Evolutionary conservation across 2,113 vertebrate genomes (phyloP).

Genomic region (Melanotaenia duboulayi): DNA sequence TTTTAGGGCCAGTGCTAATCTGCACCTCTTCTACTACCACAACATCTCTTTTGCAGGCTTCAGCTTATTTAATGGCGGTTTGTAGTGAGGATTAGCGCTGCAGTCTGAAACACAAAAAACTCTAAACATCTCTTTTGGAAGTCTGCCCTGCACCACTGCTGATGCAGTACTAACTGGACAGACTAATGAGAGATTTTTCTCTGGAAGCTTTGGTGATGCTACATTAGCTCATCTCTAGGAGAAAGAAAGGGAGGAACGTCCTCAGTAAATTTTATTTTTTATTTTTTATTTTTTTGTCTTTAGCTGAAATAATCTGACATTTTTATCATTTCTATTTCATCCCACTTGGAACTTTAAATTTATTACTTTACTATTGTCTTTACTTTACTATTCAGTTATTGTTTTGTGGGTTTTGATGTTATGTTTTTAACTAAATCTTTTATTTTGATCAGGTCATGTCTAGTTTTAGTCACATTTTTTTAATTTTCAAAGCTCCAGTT

Average conservation of each 20-base stretch:
- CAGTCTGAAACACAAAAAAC: slow-evolving; percentile 60
- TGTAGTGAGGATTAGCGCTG: slow-evolving; percentile 62
- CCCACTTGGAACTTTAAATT: no score
- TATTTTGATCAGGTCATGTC: no score
- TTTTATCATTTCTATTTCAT: no score
- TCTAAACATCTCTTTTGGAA: slow-evolving; percentile 61
- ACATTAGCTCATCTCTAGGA: not conserved
- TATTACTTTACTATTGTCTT: no score
- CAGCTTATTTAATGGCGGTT: slow-evolving; percentile 59
- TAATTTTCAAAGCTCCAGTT: no score
- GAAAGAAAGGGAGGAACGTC: not conserved
- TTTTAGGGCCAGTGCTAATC: slow-evolving; percentile 10
- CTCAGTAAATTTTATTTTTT: no score
- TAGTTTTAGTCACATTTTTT: no score
- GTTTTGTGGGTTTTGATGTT: no score
- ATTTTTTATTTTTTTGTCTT: no score
- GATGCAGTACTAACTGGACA: slow-evolving; percentile 22
- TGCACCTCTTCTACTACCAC: slow-evolving; percentile 11
- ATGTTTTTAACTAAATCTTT: no score
- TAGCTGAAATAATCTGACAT: no score
- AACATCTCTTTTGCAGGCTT: slow-evolving; percentile 37
- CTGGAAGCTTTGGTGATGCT: slow-evolving; percentile 5
- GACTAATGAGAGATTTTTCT: slow-evolving; percentile 23
- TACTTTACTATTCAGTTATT: no score
- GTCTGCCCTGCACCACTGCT: slow-evolving; percentile 39